These are phyloP conservation scores for Nycticebus coucang DNA, from an alignment of 2,113 vertebrate genomes.

Conservation along the genomic window DNA sequence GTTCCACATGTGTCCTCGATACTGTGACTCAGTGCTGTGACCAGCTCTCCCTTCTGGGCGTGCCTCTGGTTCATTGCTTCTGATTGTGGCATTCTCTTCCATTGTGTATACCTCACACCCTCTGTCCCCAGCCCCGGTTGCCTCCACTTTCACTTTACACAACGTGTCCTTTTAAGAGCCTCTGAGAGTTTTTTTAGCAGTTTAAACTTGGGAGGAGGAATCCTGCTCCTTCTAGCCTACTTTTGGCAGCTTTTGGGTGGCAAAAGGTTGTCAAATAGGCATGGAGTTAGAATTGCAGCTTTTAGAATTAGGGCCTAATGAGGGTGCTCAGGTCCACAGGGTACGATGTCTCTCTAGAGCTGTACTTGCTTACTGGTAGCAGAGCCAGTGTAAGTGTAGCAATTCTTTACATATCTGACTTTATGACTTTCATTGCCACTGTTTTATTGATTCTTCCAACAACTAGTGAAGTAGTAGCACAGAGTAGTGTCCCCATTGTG, in stretches of 20 bases:
- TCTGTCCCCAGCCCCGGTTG: accelerated
- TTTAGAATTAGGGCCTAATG: not conserved
- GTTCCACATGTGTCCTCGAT: not conserved
- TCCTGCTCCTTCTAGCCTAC: not conserved
- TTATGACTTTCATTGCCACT: not conserved
- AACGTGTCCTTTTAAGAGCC: not conserved
- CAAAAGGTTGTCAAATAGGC: not conserved
- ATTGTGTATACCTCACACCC: accelerated
- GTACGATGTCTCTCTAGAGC: not conserved
- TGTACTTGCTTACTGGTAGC: not conserved
- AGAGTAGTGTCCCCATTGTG: not conserved
- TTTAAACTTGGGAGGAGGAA: no score
- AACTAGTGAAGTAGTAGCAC: not conserved
- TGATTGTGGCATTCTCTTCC: not conserved
- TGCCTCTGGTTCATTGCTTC: not conserved
- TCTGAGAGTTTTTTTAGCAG: not conserved
- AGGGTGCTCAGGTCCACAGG: not conserved
- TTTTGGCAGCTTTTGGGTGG: not conserved
- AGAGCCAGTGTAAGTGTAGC: not conserved
- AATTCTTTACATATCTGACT: not conserved
- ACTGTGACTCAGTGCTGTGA: accelerated
- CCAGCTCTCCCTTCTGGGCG: not conserved
- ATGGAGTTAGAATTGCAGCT: not conserved
- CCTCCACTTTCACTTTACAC: not conserved
- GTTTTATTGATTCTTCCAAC: not conserved